phyloP scores from a whole-genome alignment of 1,140 invertebrate genomes.

The Drosophila persimilis region DNA sequence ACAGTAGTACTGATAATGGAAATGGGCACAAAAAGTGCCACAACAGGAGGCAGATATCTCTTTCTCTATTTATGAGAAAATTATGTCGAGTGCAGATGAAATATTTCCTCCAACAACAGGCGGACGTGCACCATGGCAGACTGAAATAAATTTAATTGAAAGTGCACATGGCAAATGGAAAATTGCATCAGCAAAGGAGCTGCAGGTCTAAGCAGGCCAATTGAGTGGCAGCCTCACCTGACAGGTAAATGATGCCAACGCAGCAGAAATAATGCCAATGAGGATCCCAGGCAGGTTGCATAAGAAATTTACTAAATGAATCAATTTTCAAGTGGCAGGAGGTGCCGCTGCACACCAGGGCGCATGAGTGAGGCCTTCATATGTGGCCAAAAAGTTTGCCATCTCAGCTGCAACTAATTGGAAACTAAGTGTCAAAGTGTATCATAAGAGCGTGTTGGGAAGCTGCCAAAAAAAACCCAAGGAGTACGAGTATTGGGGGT shows the following conservation, averaged over 20 bases:
- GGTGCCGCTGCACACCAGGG: neutral
- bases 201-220: neutral
- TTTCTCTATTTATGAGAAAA: neutral
- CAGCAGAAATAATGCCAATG: slow-evolving; percentile 16
- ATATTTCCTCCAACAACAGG: slow-evolving; percentile 8
- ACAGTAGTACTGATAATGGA: slow-evolving; percentile 16
- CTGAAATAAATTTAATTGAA: slow-evolving; percentile 55
- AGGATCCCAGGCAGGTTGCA: slow-evolving; percentile 32
- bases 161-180: slow-evolving; percentile 21
- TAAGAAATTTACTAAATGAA: slow-evolving; percentile 65
- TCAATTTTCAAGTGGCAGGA: slow-evolving; percentile 21
- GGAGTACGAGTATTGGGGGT: too few species aligned
- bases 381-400: neutral
- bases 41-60: slow-evolving; percentile 5
- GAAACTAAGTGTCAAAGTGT: slow-evolving; percentile 18
- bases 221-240: slow-evolving; percentile 25
- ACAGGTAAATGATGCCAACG: slow-evolving; percentile 14
- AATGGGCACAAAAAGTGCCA: slow-evolving; percentile 9
- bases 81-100: slow-evolving; percentile 13
- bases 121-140: neutral
- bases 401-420: slow-evolving; percentile 9
- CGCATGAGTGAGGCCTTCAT: slow-evolving; percentile 27
- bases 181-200: slow-evolving; percentile 5
- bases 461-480: neutral
- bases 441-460: neutral